Conservation (phyloP, 2,888 invertebrate species). For the Cantharis lateralis region DNA sequence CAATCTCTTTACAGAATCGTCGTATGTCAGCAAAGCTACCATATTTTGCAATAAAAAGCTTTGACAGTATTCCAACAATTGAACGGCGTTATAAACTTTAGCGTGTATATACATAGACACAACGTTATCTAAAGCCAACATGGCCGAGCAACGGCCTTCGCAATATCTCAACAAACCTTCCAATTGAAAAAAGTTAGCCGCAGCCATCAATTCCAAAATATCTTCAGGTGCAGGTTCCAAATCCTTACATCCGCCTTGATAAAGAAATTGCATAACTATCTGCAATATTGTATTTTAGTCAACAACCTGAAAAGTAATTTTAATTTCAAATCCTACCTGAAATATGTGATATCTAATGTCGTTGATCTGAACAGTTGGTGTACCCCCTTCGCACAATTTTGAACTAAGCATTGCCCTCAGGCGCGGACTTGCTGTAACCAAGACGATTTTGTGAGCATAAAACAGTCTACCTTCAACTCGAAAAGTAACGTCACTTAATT, state of each 20-base stretch:
- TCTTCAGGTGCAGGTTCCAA: conserved; percentile 79
- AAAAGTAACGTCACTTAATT: conserved; percentile 90
- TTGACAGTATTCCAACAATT: conserved; percentile 87
- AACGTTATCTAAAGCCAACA: conserved; percentile 85
- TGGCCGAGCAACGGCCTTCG: conserved; percentile 81
- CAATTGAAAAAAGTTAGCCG: conserved; percentile 89
- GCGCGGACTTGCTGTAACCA: conserved; percentile 87
- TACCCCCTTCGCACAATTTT: conserved; percentile 71
- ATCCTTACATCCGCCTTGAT: conserved; percentile 84
- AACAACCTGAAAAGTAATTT: background rate
- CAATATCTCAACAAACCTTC: conserved; percentile 84
- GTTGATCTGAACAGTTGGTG: conserved; percentile 89
- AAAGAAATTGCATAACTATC: conserved; percentile 92
- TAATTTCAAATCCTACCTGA: conserved; percentile 63
- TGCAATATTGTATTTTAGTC: conserved; percentile 49
- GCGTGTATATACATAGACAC: conserved; percentile 93
- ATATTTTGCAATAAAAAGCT: conserved; percentile 89
- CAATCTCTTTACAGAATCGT: conserved; percentile 85
- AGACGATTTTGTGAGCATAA: conserved; percentile 92
- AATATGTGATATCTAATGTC: conserved; percentile 92
- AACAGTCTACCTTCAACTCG: conserved; percentile 88
- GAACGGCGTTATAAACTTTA: conserved; percentile 87
- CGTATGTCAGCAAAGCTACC: conserved; percentile 91
- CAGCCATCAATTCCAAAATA: conserved; percentile 86
- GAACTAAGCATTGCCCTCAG: conserved; percentile 85